phyloP scores from a whole-genome alignment of 2,888 invertebrate genomes.

The Xestia xanthographa region DNA sequence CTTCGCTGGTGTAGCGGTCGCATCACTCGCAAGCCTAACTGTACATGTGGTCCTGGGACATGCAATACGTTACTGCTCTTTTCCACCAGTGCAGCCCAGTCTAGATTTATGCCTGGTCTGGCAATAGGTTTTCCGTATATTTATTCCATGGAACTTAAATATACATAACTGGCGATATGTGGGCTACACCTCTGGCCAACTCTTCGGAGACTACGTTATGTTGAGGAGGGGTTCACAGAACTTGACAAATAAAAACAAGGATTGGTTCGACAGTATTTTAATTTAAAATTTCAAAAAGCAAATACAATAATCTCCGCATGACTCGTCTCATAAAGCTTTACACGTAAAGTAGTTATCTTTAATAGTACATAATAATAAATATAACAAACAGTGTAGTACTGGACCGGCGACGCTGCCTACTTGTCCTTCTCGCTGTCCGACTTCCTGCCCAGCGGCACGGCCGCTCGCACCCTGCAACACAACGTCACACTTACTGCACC shows the following conservation, averaged over 20 bases:
- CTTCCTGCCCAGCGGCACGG: constrained; percentile 97
- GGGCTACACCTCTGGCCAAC: not conserved
- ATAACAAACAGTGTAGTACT: constrained; percentile 88
- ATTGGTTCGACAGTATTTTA: constrained; percentile 88
- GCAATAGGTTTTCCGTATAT: not conserved
- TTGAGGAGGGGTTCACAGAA: not conserved
- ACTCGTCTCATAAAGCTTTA: constrained; percentile 90
- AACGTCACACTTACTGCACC: not conserved
- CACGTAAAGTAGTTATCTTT: constrained; percentile 88
- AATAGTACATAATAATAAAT: constrained; percentile 88
- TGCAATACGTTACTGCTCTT: no score
- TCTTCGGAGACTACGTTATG: not conserved
- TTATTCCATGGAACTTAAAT: not conserved
- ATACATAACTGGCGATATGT: not conserved
- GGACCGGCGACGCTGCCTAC: constrained; percentile 89
- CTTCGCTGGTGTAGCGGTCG: not conserved
- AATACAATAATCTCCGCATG: constrained; percentile 90
- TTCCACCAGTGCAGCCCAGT: not conserved
- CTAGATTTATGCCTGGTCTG: not conserved
- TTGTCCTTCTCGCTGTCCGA: constrained; percentile 96
- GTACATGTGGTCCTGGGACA: not conserved
- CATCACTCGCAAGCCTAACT: not conserved
- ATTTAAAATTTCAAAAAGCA: constrained; percentile 91
- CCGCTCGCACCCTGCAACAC: constrained; percentile 94
- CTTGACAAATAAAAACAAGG: constrained; percentile 70